Evolutionary conservation across 2,797 vertebrate genomes (phyloP), one percentile per base, ranked within the genome.

Genomic region (Florisuga fusca): DNA sequence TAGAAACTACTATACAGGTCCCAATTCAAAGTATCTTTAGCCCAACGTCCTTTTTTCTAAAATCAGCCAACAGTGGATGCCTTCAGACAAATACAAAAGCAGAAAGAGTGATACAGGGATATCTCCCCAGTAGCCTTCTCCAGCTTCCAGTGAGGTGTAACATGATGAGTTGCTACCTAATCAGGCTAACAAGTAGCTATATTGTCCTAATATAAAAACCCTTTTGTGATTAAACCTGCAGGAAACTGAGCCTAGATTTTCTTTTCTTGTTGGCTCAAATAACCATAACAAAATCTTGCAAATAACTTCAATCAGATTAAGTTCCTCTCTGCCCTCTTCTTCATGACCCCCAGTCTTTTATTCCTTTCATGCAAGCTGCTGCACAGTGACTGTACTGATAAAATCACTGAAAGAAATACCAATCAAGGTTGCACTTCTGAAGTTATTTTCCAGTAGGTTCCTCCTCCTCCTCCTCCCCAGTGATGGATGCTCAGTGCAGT

Each of bases 181-280:
- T 87, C 84, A 84, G 58, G 43, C 16, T 87, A 94, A 93, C 81
- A 93, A 92, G 29, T 54, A 89, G 54, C 36, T 91, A 84, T 54
- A 23, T 43, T 89, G 64, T 94, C 84, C 75, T 68, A 63, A 77
- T 77, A 84, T 48, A 93, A 94, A 94, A 90, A 41, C 26, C 23
- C 25, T 77, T 90, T 59, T 94, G 64, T 78, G 34, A 19, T 41
- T 81, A 75, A 92, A 93, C 55, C 73, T 59, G 38, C 67, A 92
- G 38, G 74, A 94, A 95, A 96, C 43, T 20, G 45, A 95, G 61
- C 75, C 71, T 71, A 38, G 51, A 33, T 94, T 81, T 16, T 88
- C 27, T 77, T 90, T 64, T 45, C 87, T 71, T 87, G 15, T 46
- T 77, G 75, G 75, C 54, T 92, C 72, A 85, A 84, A 89, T 76